These are phyloP conservation scores for Sinopyrophorus schimmeli DNA, from an alignment of 2,888 invertebrate genomes.

Conservation along the genomic window DNA sequence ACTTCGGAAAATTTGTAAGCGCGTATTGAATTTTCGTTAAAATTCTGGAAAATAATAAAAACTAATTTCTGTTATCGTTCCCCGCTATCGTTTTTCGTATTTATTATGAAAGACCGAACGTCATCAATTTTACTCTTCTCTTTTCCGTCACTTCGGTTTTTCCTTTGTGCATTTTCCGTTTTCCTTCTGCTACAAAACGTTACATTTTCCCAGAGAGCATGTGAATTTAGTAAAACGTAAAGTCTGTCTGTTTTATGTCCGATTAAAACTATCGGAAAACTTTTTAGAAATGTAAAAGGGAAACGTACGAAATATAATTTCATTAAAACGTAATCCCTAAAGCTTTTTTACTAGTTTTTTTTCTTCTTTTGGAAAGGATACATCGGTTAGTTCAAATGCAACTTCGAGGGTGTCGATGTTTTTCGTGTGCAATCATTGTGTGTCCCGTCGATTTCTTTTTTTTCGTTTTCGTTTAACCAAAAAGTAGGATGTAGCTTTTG, in stretches of 20 bases:
- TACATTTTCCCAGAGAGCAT: slow-evolving; percentile 20
- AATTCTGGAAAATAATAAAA: slow-evolving; percentile 21
- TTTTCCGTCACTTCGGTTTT: slow-evolving; percentile 22
- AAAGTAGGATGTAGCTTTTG: no score
- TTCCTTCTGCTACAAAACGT: slow-evolving; percentile 14
- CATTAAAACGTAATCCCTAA: no score
- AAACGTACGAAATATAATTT: no score
- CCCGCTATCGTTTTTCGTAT: slow-evolving; percentile 18
- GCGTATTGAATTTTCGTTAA: neutral
- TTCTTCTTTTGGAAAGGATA: no score
- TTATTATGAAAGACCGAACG: slow-evolving; percentile 22
- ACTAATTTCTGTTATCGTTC: slow-evolving; percentile 23
- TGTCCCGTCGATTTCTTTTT: no score
- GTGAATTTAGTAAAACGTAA: slow-evolving; percentile 26
- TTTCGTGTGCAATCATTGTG: no score
- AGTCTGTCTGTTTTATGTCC: slow-evolving; percentile 26
- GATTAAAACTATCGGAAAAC: slow-evolving; percentile 22
- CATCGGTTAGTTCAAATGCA: no score
- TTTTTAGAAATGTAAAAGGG: neutral
- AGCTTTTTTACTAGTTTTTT: no score
- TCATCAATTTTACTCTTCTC: slow-evolving; percentile 23
- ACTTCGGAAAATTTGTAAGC: neutral
- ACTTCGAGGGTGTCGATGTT: no score
- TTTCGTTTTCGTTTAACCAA: no score
- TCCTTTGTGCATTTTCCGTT: slow-evolving; percentile 11